Evolutionary conservation across 1,140 invertebrate genomes (phyloP), one percentile per base, ranked within the genome.

Genomic region (Ceratitis capitata): DNA sequence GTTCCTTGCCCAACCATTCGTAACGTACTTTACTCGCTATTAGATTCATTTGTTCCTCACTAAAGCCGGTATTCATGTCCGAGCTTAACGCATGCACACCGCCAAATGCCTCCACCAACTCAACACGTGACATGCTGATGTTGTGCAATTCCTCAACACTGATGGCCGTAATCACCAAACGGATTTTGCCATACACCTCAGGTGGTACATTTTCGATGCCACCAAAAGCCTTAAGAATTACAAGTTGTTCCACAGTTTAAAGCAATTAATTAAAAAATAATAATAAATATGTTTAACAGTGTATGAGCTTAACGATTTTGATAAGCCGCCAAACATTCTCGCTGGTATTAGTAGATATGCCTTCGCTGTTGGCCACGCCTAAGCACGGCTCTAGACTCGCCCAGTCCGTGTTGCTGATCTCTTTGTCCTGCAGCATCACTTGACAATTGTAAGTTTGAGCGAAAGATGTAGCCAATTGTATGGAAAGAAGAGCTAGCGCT

Each of bases 1-100:
- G 86, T 23, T n/a, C 39, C 74, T 87, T 87, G 3, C 84, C 85
- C 39, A 83, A 35, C 86, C 86, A 87, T 56, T 87, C 86, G 3
- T 64, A 12, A 39, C 85, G 83, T 4, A 86, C 83, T 82, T 87
- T 87, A 56, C 82, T 56, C 23, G 86, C 86, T 9, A 87, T 64
- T 32, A 87, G n/a, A n/a, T 51, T n/a, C 23, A 84, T 64, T 78
- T 86, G 86, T 84, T 83, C 85, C 1, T 49, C 45, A 4, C 14
- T 85, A 61, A 87, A 87, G 23, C 86, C 85, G 4, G 32, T 45
- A 7, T 6, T 84, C 10, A 35, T 56, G n/a, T 78, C 39, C 39
- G n/a, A 45, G 32, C 39, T 78, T 53, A 84, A 42, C 19, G 53
- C n/a, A 29, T 78, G 45, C 16, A 86, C 64, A 0, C 29, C 29